A percentile compares a stretch with the other conserved stretches of the same genome.
Evolutionary conservation across 2,888 invertebrate species (phyloP).

Genomic region (Unio delphinus): DNA sequence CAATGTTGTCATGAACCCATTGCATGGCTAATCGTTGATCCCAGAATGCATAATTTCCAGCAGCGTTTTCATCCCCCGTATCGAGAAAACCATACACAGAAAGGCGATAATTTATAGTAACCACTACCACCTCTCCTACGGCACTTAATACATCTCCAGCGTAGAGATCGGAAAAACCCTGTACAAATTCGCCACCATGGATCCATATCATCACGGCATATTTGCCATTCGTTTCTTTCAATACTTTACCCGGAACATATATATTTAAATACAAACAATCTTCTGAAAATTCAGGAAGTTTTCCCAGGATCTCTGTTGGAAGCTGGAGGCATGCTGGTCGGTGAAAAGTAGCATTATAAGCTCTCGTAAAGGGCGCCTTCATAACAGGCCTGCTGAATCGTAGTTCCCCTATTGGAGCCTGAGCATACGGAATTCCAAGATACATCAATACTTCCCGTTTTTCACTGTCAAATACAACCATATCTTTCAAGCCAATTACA

Average conservation of each 20-base stretch:
- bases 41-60: conserved; percentile 12
- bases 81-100: conserved; percentile 10
- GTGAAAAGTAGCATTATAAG: conserved; percentile 4
- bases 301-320: neutral
- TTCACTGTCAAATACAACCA: too few relatives aligned
- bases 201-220: conserved; percentile 13
- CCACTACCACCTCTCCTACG: conserved; percentile 10
- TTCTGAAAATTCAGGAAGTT: conserved; percentile 3
- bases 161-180: conserved; percentile 2
- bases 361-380: conserved; percentile 3
- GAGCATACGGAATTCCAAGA: conserved; percentile 8
- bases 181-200: conserved; percentile 5
- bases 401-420: conserved; percentile 9
- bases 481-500: too few relatives aligned
- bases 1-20: conserved; percentile 13
- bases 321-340: conserved; percentile 8
- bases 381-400: conserved; percentile 7
- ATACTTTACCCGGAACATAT: conserved; percentile 1
- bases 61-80: neutral
- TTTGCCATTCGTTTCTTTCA: neutral
- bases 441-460: neutral
- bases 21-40: conserved; percentile 10
- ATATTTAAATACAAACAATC: conserved; percentile 10
- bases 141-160: neutral
- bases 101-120: conserved; percentile 10